Conservation (phyloP, 2,113 vertebrate species). For the Lanius collurio region DNA sequence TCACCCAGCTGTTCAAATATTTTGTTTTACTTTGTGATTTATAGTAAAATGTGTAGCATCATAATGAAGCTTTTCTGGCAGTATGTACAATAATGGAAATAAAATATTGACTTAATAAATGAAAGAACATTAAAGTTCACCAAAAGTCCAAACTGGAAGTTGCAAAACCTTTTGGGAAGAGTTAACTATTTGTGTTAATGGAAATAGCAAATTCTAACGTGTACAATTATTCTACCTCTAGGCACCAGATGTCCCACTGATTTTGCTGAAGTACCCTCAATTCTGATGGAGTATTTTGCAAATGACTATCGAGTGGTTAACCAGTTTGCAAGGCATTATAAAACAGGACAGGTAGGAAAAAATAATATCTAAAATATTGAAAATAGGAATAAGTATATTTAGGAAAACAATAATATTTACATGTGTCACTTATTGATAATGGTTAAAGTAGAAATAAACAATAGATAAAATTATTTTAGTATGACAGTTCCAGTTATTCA, state of each 20-base stretch:
- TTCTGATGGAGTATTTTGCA: slow-evolving; percentile 98
- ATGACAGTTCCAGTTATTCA: background rate
- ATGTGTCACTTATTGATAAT: background rate
- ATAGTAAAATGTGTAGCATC: slow-evolving; percentile 70
- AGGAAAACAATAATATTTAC: background rate
- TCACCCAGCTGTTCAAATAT: slow-evolving; percentile 78
- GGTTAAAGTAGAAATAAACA: background rate
- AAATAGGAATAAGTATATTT: background rate
- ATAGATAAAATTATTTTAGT: background rate
- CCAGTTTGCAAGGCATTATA: slow-evolving; percentile 94
- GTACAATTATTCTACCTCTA: slow-evolving; percentile 51
- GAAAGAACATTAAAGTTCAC: slow-evolving; percentile 65
- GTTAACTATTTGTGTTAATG: slow-evolving; percentile 42
- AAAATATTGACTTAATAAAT: slow-evolving; percentile 72
- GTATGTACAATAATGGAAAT: slow-evolving; percentile 65
- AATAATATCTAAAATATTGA: background rate
- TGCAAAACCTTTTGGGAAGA: slow-evolving; percentile 4
- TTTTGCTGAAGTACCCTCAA: slow-evolving; percentile 97
- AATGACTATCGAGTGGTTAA: slow-evolving; percentile 93
- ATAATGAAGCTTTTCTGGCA: slow-evolving; percentile 71
- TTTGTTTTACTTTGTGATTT: slow-evolving; percentile 75
- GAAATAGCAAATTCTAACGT: slow-evolving; percentile 6
- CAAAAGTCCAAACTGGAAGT: slow-evolving; percentile 61
- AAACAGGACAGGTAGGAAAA: slow-evolving; percentile 90
- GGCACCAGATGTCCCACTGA: slow-evolving; percentile 96